phyloP scores from a whole-genome alignment of 2,888 invertebrate species.

The Epicampocera succincta region DNA sequence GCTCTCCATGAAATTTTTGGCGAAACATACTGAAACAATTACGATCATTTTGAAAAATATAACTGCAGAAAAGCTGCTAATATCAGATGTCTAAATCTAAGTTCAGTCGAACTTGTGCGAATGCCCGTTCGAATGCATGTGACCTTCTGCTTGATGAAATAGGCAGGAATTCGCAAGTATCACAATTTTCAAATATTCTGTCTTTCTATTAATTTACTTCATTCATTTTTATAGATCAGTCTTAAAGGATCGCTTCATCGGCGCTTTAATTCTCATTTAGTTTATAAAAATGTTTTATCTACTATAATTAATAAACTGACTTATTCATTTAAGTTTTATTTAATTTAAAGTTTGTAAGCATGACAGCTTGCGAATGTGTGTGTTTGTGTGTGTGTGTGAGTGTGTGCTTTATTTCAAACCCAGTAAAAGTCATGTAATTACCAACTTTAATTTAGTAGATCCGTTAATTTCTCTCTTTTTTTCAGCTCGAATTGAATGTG shows the following conservation, averaged over 20 bases:
- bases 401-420: slow-evolving; percentile 44
- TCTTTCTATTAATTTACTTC: too few species aligned
- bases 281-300: slow-evolving; percentile 4
- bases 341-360: slow-evolving; percentile 6
- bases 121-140: too few species aligned
- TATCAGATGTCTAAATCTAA: too few species aligned
- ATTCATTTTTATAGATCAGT: too few species aligned
- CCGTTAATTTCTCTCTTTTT: slow-evolving; percentile 64
- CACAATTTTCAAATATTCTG: too few species aligned
- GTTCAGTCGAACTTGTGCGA: too few species aligned
- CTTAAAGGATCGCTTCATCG: not conserved
- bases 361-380: not conserved
- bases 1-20: too few species aligned
- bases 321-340: slow-evolving; percentile 23
- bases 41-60: too few species aligned
- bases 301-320: slow-evolving; percentile 42
- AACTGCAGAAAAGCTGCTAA: too few species aligned
- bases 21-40: too few species aligned
- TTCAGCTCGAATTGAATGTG: slow-evolving; percentile 61
- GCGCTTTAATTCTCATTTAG: not conserved
- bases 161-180: too few species aligned
- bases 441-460: slow-evolving; percentile 53
- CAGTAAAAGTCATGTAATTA: slow-evolving; percentile 66
- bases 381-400: not conserved
- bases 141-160: too few species aligned